Percentiles rank a stretch among this genome's conserved stretches.
phyloP scores from a whole-genome alignment of 2,797 vertebrate genomes.

The Cossypha polioptera region DNA sequence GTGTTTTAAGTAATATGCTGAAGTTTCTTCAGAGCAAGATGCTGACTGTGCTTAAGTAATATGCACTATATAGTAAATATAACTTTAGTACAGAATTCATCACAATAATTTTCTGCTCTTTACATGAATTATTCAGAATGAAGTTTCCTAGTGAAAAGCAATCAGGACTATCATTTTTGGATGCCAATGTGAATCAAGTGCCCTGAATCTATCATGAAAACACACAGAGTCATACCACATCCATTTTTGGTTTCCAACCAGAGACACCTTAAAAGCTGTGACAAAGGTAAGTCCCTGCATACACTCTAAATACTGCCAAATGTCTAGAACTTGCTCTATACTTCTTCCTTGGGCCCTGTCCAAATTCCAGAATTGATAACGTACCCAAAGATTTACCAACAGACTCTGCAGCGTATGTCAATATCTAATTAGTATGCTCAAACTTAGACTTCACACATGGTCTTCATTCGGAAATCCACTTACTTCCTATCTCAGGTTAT shows the following conservation, averaged over 20 bases:
- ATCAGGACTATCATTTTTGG: not conserved
- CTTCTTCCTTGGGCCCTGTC: not conserved
- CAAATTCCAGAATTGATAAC: not conserved
- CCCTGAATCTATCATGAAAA: not conserved
- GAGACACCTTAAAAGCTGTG: not conserved
- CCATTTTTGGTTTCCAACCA: not conserved
- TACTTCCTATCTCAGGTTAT: not conserved
- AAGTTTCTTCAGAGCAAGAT: not conserved
- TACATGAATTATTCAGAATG: not conserved
- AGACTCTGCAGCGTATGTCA: not conserved
- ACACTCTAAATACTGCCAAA: not conserved
- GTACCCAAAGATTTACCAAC: not conserved
- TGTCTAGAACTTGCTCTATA: not conserved
- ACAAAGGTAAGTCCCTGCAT: not conserved
- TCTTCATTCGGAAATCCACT: not conserved
- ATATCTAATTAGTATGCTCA: not conserved
- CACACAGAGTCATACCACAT: not conserved
- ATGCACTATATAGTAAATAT: not conserved
- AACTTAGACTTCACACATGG: not conserved
- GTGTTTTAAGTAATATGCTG: not conserved
- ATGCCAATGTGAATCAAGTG: not conserved
- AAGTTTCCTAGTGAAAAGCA: not conserved
- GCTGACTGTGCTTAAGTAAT: not conserved
- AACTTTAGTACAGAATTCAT: not conserved
- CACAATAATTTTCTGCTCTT: not conserved